Evolutionary conservation across 2,797 vertebrate species (phyloP).

Genomic region (Sebastes goodei): DNA sequence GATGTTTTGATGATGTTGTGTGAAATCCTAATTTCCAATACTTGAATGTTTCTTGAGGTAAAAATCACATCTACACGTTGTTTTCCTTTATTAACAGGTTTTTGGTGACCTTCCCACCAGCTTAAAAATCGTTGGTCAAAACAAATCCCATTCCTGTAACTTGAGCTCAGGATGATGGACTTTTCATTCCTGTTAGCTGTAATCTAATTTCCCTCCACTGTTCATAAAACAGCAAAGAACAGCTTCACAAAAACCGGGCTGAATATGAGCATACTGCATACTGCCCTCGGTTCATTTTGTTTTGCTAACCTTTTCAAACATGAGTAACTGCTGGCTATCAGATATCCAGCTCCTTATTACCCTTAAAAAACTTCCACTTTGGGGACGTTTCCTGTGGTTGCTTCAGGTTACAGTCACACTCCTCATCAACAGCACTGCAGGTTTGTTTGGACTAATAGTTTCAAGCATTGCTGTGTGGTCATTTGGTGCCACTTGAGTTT

Average conservation of each 20-base stretch:
- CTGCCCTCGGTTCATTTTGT: slow-evolving; percentile 52
- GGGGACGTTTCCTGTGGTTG: slow-evolving; percentile 47
- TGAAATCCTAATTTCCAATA: neutral
- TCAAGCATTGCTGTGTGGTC: neutral
- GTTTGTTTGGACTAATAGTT: neutral
- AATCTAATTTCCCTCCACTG: slow-evolving; percentile 5
- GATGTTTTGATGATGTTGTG: neutral
- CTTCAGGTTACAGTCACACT: slow-evolving; percentile 42
- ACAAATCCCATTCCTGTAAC: neutral
- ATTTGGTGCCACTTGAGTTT: neutral
- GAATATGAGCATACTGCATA: slow-evolving; percentile 15
- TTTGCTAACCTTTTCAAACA: slow-evolving; percentile 67
- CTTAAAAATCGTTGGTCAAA: neutral
- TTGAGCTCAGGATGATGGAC: neutral
- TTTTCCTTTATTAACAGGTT: neutral
- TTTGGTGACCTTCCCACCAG: neutral
- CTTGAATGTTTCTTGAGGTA: neutral
- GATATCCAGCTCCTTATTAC: slow-evolving; percentile 49
- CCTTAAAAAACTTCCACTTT: slow-evolving; percentile 50
- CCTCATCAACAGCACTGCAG: slow-evolving; percentile 12
- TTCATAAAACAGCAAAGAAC: slow-evolving; percentile 1
- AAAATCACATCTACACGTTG: neutral
- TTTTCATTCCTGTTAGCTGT: neutral
- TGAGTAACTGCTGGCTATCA: slow-evolving; percentile 60
- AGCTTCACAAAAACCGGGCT: neutral